Percentiles rank a stretch among this genome's conserved stretches.
These are phyloP conservation scores for Drosophila borborema DNA, from an alignment of 2,888 invertebrate species.

Conservation along the genomic window DNA sequence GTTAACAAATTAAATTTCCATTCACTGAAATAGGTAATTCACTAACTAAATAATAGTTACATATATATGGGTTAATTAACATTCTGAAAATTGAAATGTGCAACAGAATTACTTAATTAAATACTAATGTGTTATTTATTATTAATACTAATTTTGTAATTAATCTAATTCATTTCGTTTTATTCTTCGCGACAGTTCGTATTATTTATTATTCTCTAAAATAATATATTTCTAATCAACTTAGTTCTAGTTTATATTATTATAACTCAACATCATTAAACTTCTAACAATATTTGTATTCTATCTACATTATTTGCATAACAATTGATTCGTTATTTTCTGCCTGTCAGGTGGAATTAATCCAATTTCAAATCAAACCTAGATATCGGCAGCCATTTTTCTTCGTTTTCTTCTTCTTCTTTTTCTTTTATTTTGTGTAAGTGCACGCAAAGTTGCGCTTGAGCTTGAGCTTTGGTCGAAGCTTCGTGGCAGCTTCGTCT, in stretches of 20 bases:
- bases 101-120: background rate
- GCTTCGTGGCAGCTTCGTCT: conserved; percentile 50
- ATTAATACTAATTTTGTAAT: no score
- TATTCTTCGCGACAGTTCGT: no score
- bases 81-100: background rate
- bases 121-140: background rate
- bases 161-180: background rate
- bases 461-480: conserved; percentile 42
- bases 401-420: background rate
- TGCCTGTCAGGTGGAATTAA: conserved; percentile 18
- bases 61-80: no score
- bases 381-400: conserved; percentile 37
- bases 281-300: background rate
- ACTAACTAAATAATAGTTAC: background rate
- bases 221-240: background rate
- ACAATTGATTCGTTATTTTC: background rate
- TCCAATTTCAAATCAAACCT: conserved; percentile 21
- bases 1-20: background rate
- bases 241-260: background rate
- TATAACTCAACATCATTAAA: background rate
- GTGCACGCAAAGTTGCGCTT: conserved; percentile 50
- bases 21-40: no score
- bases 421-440: conserved; percentile 14
- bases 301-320: background rate
- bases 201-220: background rate